Evolutionary conservation across 2,888 invertebrate genomes (phyloP).

Genomic region (Scaptomyza flava): DNA sequence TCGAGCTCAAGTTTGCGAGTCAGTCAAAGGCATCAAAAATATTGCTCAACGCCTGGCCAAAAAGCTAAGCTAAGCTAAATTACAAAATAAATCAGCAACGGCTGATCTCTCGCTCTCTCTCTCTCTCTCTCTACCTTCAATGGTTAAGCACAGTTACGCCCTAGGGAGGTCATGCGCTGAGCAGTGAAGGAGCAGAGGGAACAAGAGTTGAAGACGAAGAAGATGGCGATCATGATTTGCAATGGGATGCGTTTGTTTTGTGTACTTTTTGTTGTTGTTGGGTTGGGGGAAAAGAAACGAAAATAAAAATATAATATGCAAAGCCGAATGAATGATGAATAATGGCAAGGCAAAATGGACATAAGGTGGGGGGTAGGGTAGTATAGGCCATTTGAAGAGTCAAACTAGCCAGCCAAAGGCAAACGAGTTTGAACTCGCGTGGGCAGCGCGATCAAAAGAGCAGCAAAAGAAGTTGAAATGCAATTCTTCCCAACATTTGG

Average conservation of each 20-base stretch:
- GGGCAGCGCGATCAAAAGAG: conserved; percentile 28
- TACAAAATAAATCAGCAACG: conserved; percentile 56
- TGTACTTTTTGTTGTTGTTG: conserved; percentile 23
- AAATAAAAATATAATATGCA: conserved; percentile 12
- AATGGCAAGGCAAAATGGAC: conserved; percentile 1
- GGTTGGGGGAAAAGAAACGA: conserved; percentile 28
- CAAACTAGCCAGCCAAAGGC: conserved; percentile 16
- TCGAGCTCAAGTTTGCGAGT: conserved; percentile 10
- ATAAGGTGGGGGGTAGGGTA: background rate
- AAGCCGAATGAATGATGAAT: background rate
- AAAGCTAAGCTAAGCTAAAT: conserved; percentile 20
- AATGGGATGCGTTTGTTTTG: conserved; percentile 48
- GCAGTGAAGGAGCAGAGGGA: background rate
- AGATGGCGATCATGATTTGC: conserved; percentile 10
- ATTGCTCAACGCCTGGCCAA: conserved; percentile 44
- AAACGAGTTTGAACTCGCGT: conserved; percentile 55
- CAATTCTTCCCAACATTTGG: conserved; percentile 42
- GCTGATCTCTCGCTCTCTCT: conserved; percentile 7
- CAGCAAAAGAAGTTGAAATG: conserved; percentile 10
- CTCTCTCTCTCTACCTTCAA: background rate
- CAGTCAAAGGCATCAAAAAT: conserved; percentile 55
- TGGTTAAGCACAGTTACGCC: conserved; percentile 77
- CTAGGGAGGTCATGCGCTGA: conserved; percentile 69
- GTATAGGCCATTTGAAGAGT: conserved; percentile 3
- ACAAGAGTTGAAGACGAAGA: background rate